Percentiles rank a stretch among this genome's conserved stretches.
phyloP scores from a whole-genome alignment of 2,888 invertebrate genomes.

The Athalia circularis region DNA sequence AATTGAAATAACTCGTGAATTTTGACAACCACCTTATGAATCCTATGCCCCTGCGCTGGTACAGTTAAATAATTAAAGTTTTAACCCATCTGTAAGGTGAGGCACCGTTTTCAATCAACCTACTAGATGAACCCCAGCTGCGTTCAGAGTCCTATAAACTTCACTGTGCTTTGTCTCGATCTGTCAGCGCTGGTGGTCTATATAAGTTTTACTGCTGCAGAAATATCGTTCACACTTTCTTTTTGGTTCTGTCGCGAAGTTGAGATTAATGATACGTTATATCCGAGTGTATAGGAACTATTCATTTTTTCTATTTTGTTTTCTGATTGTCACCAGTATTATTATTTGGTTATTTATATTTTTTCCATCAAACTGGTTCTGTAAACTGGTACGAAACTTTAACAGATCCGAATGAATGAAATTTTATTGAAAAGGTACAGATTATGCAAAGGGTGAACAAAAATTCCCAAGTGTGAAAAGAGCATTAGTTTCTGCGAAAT shows the following conservation, averaged over 20 bases:
- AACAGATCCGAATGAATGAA: constrained; percentile 6
- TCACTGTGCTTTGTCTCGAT: not conserved
- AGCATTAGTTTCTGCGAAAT: no score
- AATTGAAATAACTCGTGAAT: not conserved
- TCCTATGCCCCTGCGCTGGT: no score
- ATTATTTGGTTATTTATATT: no score
- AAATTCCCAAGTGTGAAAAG: no score
- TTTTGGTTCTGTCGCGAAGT: constrained; percentile 8
- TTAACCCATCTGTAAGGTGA: not conserved
- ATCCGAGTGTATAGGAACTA: not conserved
- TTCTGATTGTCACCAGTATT: not conserved
- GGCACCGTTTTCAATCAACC: constrained; percentile 4
- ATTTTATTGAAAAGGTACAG: constrained; percentile 15
- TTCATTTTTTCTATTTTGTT: not conserved
- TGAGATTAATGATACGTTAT: constrained; percentile 22
- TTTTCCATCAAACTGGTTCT: no score
- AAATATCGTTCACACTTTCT: constrained; percentile 25
- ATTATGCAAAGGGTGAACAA: no score
- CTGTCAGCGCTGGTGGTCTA: not conserved
- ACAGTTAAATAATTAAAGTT: no score
- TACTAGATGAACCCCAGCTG: not conserved
- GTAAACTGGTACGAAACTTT: not conserved
- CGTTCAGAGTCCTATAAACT: not conserved
- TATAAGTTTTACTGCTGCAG: constrained; percentile 1
- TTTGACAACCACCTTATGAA: no score